A percentile compares a stretch with the other conserved stretches of the same genome.
Evolutionary conservation across 2,113 vertebrate genomes (phyloP).

Genomic region (Corythaeola cristata): DNA sequence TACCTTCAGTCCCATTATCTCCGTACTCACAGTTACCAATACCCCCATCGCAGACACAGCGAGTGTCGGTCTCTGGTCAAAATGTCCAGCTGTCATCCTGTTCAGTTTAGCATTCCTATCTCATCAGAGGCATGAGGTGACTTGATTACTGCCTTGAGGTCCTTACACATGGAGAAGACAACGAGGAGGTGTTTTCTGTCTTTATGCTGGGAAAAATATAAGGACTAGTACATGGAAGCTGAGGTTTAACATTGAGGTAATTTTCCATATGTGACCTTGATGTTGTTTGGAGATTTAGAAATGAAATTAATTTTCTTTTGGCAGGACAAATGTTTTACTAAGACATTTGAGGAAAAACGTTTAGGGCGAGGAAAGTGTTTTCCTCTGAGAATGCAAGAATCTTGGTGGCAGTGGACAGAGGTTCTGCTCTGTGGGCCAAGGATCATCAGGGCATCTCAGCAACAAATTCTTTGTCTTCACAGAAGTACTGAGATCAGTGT

Average conservation of each 20-base stretch:
- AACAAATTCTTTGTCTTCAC: background rate
- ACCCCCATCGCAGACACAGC: background rate
- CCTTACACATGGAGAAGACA: background rate
- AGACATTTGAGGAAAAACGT: background rate
- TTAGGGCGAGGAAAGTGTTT: background rate
- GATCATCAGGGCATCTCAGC: background rate
- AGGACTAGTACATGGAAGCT: background rate
- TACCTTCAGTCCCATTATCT: background rate
- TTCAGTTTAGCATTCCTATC: background rate
- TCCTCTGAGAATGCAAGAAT: background rate
- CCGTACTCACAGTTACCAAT: background rate
- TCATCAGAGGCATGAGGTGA: background rate
- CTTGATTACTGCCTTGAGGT: background rate
- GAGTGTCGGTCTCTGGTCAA: background rate
- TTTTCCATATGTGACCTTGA: background rate
- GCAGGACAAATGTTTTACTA: background rate
- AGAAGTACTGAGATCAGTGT: background rate
- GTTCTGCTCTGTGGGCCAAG: background rate
- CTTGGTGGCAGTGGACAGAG: background rate
- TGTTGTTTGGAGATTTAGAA: background rate
- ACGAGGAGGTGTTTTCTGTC: background rate
- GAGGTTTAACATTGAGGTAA: background rate
- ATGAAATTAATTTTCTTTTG: background rate
- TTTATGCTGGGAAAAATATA: background rate
- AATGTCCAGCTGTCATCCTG: background rate